phyloP scores from a whole-genome alignment of 2,113 vertebrate genomes.

The Rynchops niger region DNA sequence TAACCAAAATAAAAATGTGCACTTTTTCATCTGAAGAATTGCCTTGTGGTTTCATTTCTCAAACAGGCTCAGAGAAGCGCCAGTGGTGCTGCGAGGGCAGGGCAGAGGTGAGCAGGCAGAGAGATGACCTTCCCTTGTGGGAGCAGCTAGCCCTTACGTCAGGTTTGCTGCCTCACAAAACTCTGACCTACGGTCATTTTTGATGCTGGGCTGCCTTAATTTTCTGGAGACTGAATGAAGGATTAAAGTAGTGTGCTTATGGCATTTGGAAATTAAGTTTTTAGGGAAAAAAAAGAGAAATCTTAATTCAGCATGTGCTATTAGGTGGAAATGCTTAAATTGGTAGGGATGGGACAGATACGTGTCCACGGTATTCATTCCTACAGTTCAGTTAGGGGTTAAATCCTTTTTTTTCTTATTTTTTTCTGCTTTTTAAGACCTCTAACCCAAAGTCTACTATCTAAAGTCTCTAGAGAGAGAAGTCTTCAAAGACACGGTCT shows the following conservation, averaged over 20 bases:
- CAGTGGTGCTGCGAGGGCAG: neutral
- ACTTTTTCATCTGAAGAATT: neutral
- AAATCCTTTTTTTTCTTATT: neutral
- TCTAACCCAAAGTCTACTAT: constrained; percentile 24
- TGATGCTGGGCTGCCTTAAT: constrained; percentile 15
- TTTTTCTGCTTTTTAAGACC: neutral
- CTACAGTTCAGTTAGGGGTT: neutral
- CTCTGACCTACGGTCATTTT: constrained; percentile 31
- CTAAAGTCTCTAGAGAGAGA: neutral
- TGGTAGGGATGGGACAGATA: neutral
- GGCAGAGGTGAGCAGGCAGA: neutral
- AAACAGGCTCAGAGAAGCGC: neutral
- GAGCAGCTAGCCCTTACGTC: neutral
- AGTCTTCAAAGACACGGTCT: constrained; percentile 26
- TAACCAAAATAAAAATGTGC: neutral
- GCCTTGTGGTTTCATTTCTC: neutral
- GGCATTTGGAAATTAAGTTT: neutral
- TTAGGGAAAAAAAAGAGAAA: neutral
- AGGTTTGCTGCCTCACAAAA: constrained; percentile 37
- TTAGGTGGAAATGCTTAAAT: neutral
- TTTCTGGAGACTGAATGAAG: constrained; percentile 35
- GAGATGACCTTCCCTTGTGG: neutral
- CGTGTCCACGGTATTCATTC: neutral
- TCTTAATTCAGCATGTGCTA: neutral
- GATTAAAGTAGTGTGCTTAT: neutral